These are phyloP conservation scores for Phaenicophaeus curvirostris DNA, from an alignment of 2,797 vertebrate species.

Conservation along the genomic window DNA sequence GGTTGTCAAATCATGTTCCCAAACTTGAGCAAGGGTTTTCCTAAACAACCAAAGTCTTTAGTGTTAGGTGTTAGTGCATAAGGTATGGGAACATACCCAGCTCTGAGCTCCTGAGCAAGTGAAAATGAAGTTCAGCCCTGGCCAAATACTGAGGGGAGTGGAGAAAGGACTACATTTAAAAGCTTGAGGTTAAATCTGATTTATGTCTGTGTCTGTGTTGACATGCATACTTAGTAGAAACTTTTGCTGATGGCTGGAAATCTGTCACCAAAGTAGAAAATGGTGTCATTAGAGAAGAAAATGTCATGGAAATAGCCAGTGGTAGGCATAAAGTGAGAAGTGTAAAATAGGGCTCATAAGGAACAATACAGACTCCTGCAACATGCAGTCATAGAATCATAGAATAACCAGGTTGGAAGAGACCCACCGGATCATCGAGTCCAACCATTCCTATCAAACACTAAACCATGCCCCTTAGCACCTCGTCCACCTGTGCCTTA, in stretches of 20 bases:
- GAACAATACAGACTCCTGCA: neutral
- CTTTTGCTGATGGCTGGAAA: neutral
- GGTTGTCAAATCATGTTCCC: neutral
- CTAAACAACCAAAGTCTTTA: neutral
- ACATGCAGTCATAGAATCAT: too few relatives aligned
- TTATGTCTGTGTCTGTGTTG: neutral
- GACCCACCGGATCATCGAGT: too few relatives aligned
- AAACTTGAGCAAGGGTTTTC: neutral
- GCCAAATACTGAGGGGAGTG: neutral
- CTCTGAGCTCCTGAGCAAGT: fast-evolving
- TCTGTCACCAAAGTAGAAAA: neutral
- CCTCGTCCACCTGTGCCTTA: too few relatives aligned
- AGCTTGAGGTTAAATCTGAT: neutral
- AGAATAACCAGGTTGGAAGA: too few relatives aligned
- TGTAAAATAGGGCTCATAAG: neutral
- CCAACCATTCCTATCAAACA: too few relatives aligned
- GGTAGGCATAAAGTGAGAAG: fast-evolving
- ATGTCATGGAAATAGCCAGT: neutral
- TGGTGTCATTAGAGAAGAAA: neutral
- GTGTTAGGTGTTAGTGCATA: neutral
- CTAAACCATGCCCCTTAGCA: too few relatives aligned
- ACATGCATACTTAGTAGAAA: neutral
- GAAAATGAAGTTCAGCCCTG: neutral
- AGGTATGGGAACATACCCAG: neutral
- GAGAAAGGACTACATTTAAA: neutral